These are phyloP conservation scores for Aquatica leii DNA, from an alignment of 2,888 invertebrate genomes.

Conservation along the genomic window DNA sequence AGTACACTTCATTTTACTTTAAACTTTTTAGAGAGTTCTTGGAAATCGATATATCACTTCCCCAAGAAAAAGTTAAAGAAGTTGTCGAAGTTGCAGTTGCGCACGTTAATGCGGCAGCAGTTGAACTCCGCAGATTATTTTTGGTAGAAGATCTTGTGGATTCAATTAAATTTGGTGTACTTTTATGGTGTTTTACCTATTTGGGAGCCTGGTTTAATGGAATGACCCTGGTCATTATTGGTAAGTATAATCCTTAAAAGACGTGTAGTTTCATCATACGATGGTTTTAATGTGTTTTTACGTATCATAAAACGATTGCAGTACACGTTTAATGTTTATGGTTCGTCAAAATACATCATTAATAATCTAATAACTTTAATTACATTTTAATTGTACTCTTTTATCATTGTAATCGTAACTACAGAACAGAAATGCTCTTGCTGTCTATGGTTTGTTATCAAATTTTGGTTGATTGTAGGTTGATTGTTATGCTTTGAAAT, in stretches of 20 bases:
- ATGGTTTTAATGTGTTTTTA: background rate
- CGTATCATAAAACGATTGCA: background rate
- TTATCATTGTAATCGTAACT: background rate
- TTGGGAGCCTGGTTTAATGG: constrained; percentile 99
- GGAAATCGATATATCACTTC: constrained; percentile 86
- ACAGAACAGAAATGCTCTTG: too few species aligned
- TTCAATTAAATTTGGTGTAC: constrained; percentile 92
- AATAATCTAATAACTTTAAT: too few species aligned
- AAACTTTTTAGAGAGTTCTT: constrained; percentile 78
- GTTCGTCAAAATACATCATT: background rate
- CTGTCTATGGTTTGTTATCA: too few species aligned
- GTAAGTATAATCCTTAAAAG: constrained; percentile 63
- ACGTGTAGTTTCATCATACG: too few species aligned
- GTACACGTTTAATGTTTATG: background rate
- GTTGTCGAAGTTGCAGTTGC: constrained; percentile 86
- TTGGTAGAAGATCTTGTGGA: constrained; percentile 97
- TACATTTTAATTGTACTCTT: background rate
- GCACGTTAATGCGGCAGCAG: constrained; percentile 82
- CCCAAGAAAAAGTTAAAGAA: constrained; percentile 91
- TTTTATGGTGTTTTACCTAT: constrained; percentile 97
- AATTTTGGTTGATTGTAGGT: too few species aligned
- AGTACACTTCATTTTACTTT: too few species aligned
- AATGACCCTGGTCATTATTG: constrained; percentile 96
- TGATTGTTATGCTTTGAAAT: too few species aligned
- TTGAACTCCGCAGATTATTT: constrained; percentile 91